These are phyloP conservation scores for Busseola fusca DNA, from an alignment of 2,888 invertebrate genomes.

Conservation along the genomic window DNA sequence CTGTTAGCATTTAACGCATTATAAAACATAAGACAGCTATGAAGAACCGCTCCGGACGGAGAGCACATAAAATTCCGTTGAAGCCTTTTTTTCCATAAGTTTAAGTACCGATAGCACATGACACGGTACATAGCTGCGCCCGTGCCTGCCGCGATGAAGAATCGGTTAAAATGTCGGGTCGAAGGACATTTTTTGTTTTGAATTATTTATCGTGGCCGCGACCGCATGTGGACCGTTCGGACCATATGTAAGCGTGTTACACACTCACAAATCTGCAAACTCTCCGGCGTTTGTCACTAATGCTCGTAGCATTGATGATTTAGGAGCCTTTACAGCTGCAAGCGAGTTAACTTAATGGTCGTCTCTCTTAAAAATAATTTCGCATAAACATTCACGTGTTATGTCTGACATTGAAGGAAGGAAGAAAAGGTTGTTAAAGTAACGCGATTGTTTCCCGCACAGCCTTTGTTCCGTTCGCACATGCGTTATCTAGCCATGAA, in stretches of 20 bases:
- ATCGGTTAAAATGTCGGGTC: conserved; percentile 82
- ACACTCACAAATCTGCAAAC: conserved; percentile 48
- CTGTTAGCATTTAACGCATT: conserved; percentile 87
- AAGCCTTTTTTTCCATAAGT: conserved; percentile 80
- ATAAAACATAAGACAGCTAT: conserved; percentile 84
- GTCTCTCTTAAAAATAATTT: conserved; percentile 34
- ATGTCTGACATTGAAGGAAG: conserved; percentile 61
- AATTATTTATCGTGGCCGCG: conserved; percentile 72
- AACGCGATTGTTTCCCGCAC: conserved; percentile 66
- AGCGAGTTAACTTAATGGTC: conserved; percentile 14
- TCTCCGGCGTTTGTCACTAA: conserved; percentile 22
- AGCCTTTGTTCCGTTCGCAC: conserved; percentile 65
- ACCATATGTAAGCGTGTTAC: conserved; percentile 66
- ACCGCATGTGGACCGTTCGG: conserved; percentile 71
- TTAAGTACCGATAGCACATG: conserved; percentile 84
- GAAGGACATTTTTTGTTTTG: conserved; percentile 84
- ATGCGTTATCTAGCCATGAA: conserved; percentile 65
- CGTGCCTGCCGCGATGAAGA: conserved; percentile 63
- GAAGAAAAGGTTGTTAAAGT: conserved; percentile 67
- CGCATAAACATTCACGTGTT: conserved; percentile 43
- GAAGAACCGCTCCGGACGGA: conserved; percentile 83
- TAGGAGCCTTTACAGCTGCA: conserved; percentile 33
- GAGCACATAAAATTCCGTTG: conserved; percentile 87
- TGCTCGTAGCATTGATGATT: conserved; percentile 33
- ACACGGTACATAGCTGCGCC: conserved; percentile 76